Percentiles rank a stretch among this genome's conserved stretches.
Evolutionary conservation across 92 coral and sea anemone species (phyloP).

Genomic region (Heteractis magnifica): DNA sequence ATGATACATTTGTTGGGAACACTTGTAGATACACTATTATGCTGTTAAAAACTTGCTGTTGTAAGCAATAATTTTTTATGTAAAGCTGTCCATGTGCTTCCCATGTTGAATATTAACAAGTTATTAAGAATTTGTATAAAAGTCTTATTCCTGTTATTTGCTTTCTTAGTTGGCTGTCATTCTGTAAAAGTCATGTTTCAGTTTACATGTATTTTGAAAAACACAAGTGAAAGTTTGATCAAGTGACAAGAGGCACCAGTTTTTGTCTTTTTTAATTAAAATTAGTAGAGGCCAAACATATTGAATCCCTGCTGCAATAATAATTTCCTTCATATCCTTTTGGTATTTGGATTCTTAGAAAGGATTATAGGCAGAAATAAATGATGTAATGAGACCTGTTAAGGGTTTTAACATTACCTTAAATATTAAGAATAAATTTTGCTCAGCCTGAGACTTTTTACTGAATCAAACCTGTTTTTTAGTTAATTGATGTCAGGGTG

Average conservation of each 20-base stretch:
- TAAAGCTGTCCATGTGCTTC: neutral
- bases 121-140: neutral
- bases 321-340: conserved; percentile 8
- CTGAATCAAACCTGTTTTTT: neutral
- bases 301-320: neutral
- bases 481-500: neutral
- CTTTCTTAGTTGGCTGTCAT: neutral
- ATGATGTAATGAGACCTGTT: neutral
- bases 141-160: neutral
- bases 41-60: neutral
- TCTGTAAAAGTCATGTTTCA: neutral
- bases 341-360: neutral
- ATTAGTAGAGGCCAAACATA: neutral
- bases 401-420: neutral
- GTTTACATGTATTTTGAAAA: neutral
- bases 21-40: neutral
- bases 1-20: neutral
- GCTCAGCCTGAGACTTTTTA: neutral
- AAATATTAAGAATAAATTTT: neutral
- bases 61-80: neutral
- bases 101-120: neutral
- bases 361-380: neutral
- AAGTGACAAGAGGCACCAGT: neutral
- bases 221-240: neutral
- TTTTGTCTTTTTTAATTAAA: neutral